Evolutionary conservation across 2,888 invertebrate genomes (phyloP).

Genomic region (Tortrix viridana): DNA sequence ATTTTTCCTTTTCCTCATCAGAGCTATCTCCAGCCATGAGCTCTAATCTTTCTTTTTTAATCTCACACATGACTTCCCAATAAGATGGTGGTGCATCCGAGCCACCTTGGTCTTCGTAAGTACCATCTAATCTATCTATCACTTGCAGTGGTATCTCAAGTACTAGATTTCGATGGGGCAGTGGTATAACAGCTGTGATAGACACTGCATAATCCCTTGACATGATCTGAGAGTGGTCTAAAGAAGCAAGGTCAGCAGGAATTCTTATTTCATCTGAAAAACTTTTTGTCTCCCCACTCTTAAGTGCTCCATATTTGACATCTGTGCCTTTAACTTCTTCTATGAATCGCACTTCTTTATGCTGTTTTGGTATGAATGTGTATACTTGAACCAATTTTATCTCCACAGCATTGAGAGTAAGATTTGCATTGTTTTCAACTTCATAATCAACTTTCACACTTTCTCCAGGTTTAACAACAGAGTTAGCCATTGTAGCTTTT

Average conservation of each 20-base stretch:
- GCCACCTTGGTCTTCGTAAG: constrained; percentile 5
- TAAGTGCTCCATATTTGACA: constrained; percentile 16
- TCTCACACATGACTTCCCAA: constrained; percentile 31
- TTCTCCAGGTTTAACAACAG: constrained; percentile 18
- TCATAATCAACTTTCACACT: constrained; percentile 24
- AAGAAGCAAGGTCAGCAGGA: constrained; percentile 8
- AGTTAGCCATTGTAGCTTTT: constrained; percentile 23
- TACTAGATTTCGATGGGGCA: constrained; percentile 20
- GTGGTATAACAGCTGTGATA: constrained; percentile 13
- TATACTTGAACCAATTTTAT: constrained; percentile 26
- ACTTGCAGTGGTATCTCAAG: constrained; percentile 28
- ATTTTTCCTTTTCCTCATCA: constrained; percentile 9
- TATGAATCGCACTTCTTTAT: background rate
- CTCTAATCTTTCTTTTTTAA: constrained; percentile 3
- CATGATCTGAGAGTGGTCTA: constrained; percentile 22
- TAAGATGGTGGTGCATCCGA: constrained; percentile 18
- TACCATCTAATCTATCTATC: constrained; percentile 6
- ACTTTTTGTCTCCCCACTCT: constrained; percentile 15
- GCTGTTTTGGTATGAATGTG: constrained; percentile 1
- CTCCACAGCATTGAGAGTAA: constrained; percentile 22
- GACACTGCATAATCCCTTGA: constrained; percentile 24
- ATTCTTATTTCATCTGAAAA: constrained; percentile 21
- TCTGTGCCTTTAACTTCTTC: constrained; percentile 20
- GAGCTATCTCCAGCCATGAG: constrained; percentile 11
- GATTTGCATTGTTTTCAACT: constrained; percentile 23